phyloP scores from a whole-genome alignment of 2,888 invertebrate genomes.

The Penaeus monodon region DNA sequence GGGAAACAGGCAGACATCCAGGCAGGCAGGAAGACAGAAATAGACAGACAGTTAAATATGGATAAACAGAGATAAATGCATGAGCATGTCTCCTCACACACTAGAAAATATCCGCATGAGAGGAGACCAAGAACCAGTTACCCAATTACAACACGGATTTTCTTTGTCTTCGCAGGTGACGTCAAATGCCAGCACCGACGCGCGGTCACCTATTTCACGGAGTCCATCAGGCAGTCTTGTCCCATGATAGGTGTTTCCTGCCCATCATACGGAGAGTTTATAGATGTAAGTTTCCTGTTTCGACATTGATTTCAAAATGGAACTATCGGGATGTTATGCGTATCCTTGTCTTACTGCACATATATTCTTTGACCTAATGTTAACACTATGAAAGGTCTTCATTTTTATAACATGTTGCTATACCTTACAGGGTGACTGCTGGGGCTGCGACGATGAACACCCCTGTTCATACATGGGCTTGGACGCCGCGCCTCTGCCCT shows the following conservation, averaged over 20 bases:
- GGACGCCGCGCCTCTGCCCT: constrained; percentile 12
- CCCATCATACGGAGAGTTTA: constrained; percentile 54
- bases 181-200: constrained; percentile 59
- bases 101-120: too few species aligned
- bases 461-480: constrained; percentile 55
- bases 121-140: too few species aligned
- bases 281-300: constrained; percentile 34
- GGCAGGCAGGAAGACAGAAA: too few species aligned
- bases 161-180: constrained; percentile 21
- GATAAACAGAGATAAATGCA: too few species aligned
- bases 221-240: constrained; percentile 63
- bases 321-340: not conserved
- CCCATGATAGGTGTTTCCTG: constrained; percentile 54
- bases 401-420: not conserved
- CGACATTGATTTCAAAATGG: not conserved
- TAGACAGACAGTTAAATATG: too few species aligned
- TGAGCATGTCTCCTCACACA: too few species aligned
- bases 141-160: not conserved
- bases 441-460: constrained; percentile 50
- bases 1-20: too few species aligned
- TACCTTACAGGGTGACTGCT: constrained; percentile 59
- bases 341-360: not conserved
- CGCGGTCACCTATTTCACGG: constrained; percentile 59
- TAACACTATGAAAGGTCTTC: not conserved
- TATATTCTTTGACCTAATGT: not conserved